These are phyloP conservation scores for Mionectes olivaceus DNA, from an alignment of 2,797 vertebrate species.

Conservation along the genomic window DNA sequence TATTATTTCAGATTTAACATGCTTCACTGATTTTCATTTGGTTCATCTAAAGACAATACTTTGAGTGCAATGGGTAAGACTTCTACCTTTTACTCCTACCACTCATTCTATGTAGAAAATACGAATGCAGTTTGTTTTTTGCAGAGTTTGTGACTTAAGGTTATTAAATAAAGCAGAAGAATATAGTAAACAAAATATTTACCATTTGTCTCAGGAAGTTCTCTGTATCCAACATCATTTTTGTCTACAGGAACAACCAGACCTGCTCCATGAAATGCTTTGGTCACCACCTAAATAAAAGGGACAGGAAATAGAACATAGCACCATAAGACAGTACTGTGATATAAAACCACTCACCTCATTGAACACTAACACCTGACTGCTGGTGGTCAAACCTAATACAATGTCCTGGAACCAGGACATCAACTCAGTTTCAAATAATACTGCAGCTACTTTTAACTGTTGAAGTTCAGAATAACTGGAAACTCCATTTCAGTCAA, in stretches of 20 bases:
- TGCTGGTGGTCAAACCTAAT: neutral
- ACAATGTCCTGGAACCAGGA: neutral
- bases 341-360: neutral
- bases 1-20: neutral
- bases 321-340: neutral
- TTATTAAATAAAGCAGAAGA: neutral
- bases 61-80: neutral
- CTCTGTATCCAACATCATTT: conserved; percentile 95
- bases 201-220: conserved; percentile 95
- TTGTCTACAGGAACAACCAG: conserved; percentile 95
- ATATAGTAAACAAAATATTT: neutral
- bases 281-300: conserved; percentile 88
- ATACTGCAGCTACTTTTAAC: neutral
- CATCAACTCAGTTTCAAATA: neutral
- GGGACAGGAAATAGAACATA: neutral
- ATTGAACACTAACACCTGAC: neutral
- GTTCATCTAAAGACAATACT: neutral
- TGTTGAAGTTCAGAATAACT: neutral
- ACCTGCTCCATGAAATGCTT: conserved; percentile 93
- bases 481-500: neutral
- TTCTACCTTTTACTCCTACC: neutral
- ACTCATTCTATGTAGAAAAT: neutral
- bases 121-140: neutral
- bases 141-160: neutral
- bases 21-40: neutral